A percentile compares a stretch with the other conserved stretches of the same genome.
Conservation (phyloP, 2,797 vertebrate genomes). For the Sebastes taczanowskii region DNA sequence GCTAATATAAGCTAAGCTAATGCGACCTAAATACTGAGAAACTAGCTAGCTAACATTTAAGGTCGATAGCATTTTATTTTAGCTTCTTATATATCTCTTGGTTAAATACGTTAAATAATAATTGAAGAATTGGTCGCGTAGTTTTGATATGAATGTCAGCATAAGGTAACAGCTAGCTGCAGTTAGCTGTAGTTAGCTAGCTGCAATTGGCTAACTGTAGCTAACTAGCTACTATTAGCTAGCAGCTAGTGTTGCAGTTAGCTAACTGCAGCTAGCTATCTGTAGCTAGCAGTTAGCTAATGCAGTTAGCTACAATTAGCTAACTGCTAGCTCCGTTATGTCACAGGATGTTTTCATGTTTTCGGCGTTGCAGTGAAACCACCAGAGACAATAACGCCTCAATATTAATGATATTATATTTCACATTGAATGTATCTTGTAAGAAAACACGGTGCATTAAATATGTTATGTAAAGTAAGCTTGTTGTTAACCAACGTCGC, state of each 20-base stretch:
- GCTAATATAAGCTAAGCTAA: background rate
- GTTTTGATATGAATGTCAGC: background rate
- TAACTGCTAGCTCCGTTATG: background rate
- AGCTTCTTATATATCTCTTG: fast-evolving
- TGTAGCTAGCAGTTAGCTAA: too few relatives aligned
- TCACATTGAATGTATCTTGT: fast-evolving
- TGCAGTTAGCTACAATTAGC: too few relatives aligned
- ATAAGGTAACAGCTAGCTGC: background rate
- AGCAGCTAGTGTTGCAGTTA: fast-evolving
- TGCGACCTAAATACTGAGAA: background rate
- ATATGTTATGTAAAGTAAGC: background rate
- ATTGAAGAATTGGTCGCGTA: background rate
- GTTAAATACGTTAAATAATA: fast-evolving
- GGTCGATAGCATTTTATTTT: background rate
- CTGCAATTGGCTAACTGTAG: too few relatives aligned
- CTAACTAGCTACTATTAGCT: too few relatives aligned
- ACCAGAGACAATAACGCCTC: background rate
- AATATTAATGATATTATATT: background rate
- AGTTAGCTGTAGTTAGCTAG: too few relatives aligned
- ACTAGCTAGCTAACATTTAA: background rate
- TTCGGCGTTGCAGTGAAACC: background rate
- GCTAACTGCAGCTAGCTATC: too few relatives aligned
- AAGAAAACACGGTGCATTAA: fast-evolving
- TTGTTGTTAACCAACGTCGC: background rate
- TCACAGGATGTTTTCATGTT: slow-evolving; percentile 3